phyloP scores from a whole-genome alignment of 2,797 vertebrate genomes.

The Ataeniobius toweri region DNA sequence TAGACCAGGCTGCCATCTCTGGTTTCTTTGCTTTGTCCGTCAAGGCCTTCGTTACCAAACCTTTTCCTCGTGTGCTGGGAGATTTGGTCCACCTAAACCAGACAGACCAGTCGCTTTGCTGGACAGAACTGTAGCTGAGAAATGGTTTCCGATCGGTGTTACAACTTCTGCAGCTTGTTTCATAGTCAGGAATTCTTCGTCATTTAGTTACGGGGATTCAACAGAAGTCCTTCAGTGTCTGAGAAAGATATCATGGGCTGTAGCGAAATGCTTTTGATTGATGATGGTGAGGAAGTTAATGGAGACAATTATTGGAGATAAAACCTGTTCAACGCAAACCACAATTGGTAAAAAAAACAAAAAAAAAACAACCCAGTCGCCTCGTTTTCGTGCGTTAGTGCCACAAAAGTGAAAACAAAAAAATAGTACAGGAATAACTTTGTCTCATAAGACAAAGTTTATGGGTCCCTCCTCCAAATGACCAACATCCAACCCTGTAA shows the following conservation, averaged over 20 bases:
- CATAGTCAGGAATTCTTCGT: background rate
- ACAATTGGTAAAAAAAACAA: background rate
- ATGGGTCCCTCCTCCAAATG: background rate
- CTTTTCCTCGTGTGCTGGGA: conserved; percentile 1
- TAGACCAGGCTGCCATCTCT: conserved; percentile 41
- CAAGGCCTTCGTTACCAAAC: background rate
- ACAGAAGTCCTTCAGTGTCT: background rate
- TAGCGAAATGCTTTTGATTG: background rate
- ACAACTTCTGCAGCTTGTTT: background rate
- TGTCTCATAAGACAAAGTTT: background rate
- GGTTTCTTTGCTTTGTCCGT: conserved; percentile 59
- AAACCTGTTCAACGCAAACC: background rate
- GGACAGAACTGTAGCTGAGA: background rate
- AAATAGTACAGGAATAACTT: background rate
- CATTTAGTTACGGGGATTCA: background rate
- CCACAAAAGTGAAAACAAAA: background rate
- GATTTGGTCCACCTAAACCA: conserved; percentile 7
- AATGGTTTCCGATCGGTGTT: conserved; percentile 1
- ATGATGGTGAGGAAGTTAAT: background rate
- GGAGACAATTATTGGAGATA: background rate
- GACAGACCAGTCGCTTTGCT: conserved; percentile 10
- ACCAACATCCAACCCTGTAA: too few species aligned
- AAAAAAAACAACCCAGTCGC: too few species aligned
- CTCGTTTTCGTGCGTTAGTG: background rate
- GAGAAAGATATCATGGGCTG: background rate